These are phyloP conservation scores for Drosophila parthenogenetica DNA, from an alignment of 2,888 invertebrate genomes.

Conservation along the genomic window DNA sequence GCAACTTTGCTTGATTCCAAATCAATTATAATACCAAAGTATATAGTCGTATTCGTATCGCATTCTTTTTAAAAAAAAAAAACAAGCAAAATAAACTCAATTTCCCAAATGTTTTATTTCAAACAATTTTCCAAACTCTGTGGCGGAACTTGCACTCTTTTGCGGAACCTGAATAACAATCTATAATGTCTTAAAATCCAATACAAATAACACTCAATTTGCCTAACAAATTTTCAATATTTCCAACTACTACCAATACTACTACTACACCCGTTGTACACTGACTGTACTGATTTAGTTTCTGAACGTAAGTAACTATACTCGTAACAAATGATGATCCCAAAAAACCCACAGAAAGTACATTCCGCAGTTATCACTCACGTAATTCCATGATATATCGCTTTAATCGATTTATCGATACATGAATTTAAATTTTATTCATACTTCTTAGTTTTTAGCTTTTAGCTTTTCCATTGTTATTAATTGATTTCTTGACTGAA, in stretches of 20 bases:
- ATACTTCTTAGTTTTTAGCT: too few species aligned
- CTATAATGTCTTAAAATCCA: conserved; percentile 2
- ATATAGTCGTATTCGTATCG: conserved; percentile 11
- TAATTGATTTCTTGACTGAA: too few species aligned
- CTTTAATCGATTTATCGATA: conserved; percentile 1
- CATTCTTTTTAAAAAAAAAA: conserved; percentile 15
- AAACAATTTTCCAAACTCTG: conserved; percentile 57
- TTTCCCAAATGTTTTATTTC: conserved; percentile 69
- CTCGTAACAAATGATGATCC: conserved; percentile 32
- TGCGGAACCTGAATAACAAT: conserved; percentile 56
- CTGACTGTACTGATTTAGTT: conserved; percentile 71
- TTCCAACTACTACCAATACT: conserved; percentile 18
- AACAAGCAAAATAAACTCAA: conserved; percentile 50
- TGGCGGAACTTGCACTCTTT: conserved; percentile 69
- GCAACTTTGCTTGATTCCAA: conserved; percentile 39
- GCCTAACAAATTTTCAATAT: conserved; percentile 8
- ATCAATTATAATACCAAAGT: conserved; percentile 8
- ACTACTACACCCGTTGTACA: conserved; percentile 42
- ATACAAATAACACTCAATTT: conserved; percentile 23
- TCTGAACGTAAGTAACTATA: conserved; percentile 74
- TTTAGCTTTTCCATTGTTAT: too few species aligned
- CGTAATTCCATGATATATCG: conserved; percentile 7
- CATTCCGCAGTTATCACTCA: conserved; percentile 20
- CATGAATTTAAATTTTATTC: not conserved
- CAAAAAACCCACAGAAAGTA: conserved; percentile 35